Conservation (phyloP, 2,888 invertebrate genomes). For the Hololepta plana region DNA sequence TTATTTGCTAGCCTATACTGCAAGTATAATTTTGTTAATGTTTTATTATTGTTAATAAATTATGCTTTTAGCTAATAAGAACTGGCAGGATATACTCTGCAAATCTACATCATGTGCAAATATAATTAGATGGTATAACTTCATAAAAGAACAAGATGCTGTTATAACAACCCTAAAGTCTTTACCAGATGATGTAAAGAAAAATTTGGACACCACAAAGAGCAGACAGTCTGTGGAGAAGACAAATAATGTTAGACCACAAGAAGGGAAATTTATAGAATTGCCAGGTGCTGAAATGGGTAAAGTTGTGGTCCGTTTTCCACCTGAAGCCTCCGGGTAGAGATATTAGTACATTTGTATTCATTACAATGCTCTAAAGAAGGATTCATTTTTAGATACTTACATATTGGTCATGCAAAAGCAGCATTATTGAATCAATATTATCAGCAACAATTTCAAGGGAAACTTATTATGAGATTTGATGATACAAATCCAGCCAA, state of each 20-base stretch:
- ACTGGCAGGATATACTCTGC: not conserved
- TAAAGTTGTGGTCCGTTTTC: slow-evolving; percentile 94
- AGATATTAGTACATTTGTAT: slow-evolving; percentile 11
- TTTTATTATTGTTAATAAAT: slow-evolving; percentile 3
- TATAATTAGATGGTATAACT: slow-evolving; percentile 47
- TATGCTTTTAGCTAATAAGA: not conserved
- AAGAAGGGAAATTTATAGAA: slow-evolving; percentile 77
- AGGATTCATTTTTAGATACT: slow-evolving; percentile 34
- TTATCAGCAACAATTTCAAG: slow-evolving; percentile 83
- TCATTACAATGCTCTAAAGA: slow-evolving; percentile 9
- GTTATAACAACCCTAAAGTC: slow-evolving; percentile 37
- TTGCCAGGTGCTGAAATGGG: slow-evolving; percentile 94
- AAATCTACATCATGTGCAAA: slow-evolving; percentile 28
- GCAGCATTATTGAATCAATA: slow-evolving; percentile 96
- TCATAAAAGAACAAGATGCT: slow-evolving; percentile 39
- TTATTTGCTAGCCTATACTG: slow-evolving; percentile 59
- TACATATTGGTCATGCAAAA: slow-evolving; percentile 98
- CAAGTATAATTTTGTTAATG: slow-evolving; percentile 22
- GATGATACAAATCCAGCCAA: slow-evolving; percentile 99
- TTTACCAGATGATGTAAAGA: slow-evolving; percentile 34
- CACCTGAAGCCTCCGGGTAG: slow-evolving; percentile 97
- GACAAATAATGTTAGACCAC: slow-evolving; percentile 14
- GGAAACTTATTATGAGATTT: slow-evolving; percentile 93
- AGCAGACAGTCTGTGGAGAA: slow-evolving; percentile 12
- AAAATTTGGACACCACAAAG: slow-evolving; percentile 12